phyloP scores from a whole-genome alignment of 1,140 invertebrate genomes.

The Monochamus saltuarius region DNA sequence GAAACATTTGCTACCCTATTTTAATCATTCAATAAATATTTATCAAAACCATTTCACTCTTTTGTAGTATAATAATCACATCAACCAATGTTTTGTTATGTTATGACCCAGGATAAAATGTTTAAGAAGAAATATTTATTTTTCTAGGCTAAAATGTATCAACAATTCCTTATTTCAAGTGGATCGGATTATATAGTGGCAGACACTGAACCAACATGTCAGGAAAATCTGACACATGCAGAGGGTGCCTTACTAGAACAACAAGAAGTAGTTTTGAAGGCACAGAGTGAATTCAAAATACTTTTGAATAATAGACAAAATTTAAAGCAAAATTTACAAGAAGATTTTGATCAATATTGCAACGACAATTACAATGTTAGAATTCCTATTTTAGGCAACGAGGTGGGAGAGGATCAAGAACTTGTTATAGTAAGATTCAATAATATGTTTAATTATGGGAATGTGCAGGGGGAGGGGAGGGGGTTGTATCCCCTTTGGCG shows the following conservation, averaged over 20 bases:
- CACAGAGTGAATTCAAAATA: conserved; percentile 36
- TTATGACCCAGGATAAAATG: neutral
- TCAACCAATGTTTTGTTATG: no score
- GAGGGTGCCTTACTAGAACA: conserved; percentile 28
- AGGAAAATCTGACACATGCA: conserved; percentile 21
- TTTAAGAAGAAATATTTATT: neutral
- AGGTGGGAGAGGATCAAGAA: no score
- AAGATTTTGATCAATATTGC: conserved; percentile 38
- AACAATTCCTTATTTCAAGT: conserved; percentile 21
- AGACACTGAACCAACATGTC: conserved; percentile 26
- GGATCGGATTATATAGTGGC: conserved; percentile 17
- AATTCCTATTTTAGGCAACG: conserved; percentile 12
- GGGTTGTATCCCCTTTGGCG: no score
- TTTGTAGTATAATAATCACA: no score
- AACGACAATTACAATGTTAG: conserved; percentile 28
- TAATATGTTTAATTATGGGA: no score
- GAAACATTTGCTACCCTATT: no score
- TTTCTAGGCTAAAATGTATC: conserved; percentile 28
- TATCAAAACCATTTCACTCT: no score
- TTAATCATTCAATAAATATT: no score
- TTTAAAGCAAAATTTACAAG: conserved; percentile 26
- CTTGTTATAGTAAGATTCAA: no score
- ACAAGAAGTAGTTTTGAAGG: conserved; percentile 37
- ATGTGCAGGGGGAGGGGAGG: no score
- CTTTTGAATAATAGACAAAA: conserved; percentile 25